A percentile compares a stretch with the other conserved stretches of the same genome.
phyloP scores from a whole-genome alignment of 2,113 vertebrate genomes.

The Poeciliopsis turrubarensis region DNA sequence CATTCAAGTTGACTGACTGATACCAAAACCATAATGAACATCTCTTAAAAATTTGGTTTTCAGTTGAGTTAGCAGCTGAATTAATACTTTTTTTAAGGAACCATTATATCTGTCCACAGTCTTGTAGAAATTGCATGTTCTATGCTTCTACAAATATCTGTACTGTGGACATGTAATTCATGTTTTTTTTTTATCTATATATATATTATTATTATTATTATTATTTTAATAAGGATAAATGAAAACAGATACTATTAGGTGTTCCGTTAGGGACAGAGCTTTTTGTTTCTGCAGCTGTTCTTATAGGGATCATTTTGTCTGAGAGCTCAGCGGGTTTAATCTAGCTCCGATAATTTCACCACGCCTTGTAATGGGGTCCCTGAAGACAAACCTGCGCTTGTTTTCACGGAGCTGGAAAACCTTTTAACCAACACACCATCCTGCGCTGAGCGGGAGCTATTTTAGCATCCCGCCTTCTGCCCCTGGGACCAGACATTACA shows the following conservation, averaged over 20 bases:
- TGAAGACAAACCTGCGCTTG: conserved; percentile 58
- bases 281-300: conserved; percentile 63
- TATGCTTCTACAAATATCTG: no score
- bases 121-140: no score
- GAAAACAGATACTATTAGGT: conserved; percentile 30
- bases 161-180: no score
- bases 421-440: conserved; percentile 61
- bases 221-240: conserved; percentile 11
- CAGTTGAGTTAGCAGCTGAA: no score
- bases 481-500: conserved; percentile 73
- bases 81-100: no score
- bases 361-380: conserved; percentile 63
- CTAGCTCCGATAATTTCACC: conserved; percentile 60
- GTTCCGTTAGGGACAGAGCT: conserved; percentile 37
- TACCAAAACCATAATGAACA: no score
- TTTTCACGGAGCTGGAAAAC: conserved; percentile 53
- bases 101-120: no score
- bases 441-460: conserved; percentile 61
- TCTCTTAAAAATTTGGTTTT: no score
- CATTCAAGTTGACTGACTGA: no score
- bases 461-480: conserved; percentile 61
- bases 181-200: no score
- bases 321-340: conserved; percentile 65
- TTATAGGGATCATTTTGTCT: conserved; percentile 53
- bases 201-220: not conserved